Evolutionary conservation across 1,140 invertebrate species (phyloP), one percentile per base, ranked within the genome.

Genomic region (Caenorhabditis inopinata): DNA sequence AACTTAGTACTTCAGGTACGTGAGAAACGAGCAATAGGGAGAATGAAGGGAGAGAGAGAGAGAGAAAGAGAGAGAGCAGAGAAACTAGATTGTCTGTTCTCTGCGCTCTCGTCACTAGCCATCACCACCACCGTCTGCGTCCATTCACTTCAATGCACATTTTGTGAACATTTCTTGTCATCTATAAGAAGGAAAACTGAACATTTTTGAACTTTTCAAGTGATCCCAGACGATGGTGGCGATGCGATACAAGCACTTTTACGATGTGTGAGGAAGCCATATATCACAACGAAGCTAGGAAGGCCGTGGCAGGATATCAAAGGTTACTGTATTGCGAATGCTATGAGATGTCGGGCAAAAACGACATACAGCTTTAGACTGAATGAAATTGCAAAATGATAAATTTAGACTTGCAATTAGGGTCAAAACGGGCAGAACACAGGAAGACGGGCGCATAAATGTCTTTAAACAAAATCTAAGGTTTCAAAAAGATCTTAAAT

Each of bases 1-100:
- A 78, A 23, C 79, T 83, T 7, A 73, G 84, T 78, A 83, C 83
- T 45, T 83, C 81, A 62, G 76, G 76, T 83, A 83, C 2, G 2
- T 76, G n/a, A n/a, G n/a, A n/a, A n/a, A n/a, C n/a, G n/a, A n/a
- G n/a, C n/a, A n/a, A n/a, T n/a, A n/a, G n/a, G n/a, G n/a, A n/a
- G n/a, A n/a, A n/a, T n/a, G n/a, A n/a, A n/a, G n/a, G n/a, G n/a
- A n/a, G n/a, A n/a, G n/a, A n/a, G n/a, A n/a, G n/a, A n/a, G n/a
- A n/a, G n/a, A n/a, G n/a, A n/a, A n/a, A n/a, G n/a, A n/a, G n/a
- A n/a, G n/a, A n/a, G n/a, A n/a, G n/a, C n/a, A n/a, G n/a, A n/a
- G n/a, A n/a, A n/a, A n/a, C n/a, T n/a, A n/a, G n/a, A n/a, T n/a
- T n/a, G n/a, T n/a, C n/a, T 27, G 23, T 27, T 53, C 12, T 53